Evolutionary conservation across 1,140 invertebrate genomes (phyloP).

Genomic region (Hylaeus anthracinus): DNA sequence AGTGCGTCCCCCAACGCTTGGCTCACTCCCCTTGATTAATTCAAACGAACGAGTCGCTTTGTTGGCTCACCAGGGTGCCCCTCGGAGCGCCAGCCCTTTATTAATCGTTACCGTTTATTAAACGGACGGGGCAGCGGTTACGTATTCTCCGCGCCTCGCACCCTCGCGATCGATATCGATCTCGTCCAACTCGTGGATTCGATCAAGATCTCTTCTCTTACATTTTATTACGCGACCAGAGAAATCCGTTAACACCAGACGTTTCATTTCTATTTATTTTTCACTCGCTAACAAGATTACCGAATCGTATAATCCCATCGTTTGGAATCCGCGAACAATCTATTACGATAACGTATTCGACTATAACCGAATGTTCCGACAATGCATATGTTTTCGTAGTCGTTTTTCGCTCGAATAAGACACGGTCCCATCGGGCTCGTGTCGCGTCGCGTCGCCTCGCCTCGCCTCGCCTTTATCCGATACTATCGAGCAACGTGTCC

Average conservation of each 20-base stretch:
- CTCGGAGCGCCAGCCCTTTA: background rate
- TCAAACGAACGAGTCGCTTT: conserved; percentile 25
- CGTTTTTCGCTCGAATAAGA: too few relatives aligned
- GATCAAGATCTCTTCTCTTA: too few relatives aligned
- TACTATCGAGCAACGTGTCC: conserved; percentile 19
- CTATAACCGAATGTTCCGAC: too few relatives aligned
- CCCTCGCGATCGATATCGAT: background rate
- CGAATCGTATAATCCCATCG: too few relatives aligned
- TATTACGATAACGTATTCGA: too few relatives aligned
- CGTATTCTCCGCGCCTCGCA: background rate
- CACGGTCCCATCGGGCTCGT: conserved; percentile 5
- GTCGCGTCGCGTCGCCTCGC: background rate
- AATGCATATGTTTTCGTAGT: too few relatives aligned
- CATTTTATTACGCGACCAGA: too few relatives aligned
- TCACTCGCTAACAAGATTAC: too few relatives aligned
- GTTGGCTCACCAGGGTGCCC: background rate
- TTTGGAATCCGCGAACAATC: too few relatives aligned
- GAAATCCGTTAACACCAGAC: too few relatives aligned
- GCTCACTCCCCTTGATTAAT: conserved; percentile 25
- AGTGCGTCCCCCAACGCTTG: background rate
- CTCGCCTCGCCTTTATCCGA: background rate
- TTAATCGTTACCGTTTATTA: background rate
- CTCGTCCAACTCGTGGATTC: background rate
- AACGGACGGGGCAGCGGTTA: background rate
- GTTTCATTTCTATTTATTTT: too few relatives aligned